Conservation (phyloP, 2,113 vertebrate species). For the Piaya cayana region DNA sequence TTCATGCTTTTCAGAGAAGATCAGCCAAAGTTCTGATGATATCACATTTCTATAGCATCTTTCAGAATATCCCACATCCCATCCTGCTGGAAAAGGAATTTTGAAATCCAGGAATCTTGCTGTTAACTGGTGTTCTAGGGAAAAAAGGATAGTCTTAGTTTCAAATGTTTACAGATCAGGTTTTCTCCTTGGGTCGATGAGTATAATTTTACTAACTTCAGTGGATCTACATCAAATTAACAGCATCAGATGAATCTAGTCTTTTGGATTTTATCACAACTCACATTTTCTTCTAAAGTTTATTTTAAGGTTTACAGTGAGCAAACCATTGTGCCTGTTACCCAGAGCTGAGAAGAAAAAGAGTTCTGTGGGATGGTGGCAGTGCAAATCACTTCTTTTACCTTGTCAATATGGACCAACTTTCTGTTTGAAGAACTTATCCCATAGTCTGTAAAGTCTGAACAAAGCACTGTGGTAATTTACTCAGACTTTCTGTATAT, state of each 20-base stretch:
- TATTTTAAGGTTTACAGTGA: not conserved
- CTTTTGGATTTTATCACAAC: not conserved
- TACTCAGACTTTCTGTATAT: not conserved
- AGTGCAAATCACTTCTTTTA: not conserved
- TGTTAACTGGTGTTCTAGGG: not conserved
- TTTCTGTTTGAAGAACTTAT: not conserved
- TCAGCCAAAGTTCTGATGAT: not conserved
- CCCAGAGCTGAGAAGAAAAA: not conserved
- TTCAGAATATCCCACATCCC: not conserved
- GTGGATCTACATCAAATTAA: not conserved
- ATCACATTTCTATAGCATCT: not conserved
- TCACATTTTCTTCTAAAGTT: not conserved
- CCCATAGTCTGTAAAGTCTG: not conserved
- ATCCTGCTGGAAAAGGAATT: not conserved
- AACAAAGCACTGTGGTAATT: not conserved
- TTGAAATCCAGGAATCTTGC: not conserved
- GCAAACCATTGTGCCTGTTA: not conserved
- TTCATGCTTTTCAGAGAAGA: not conserved
- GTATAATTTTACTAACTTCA: not conserved
- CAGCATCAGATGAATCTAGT: not conserved
- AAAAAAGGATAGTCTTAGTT: not conserved
- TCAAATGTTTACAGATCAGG: not conserved
- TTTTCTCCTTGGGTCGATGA: not conserved
- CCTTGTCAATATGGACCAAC: not conserved
- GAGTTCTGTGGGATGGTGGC: not conserved